phyloP scores from a whole-genome alignment of 1,140 invertebrate genomes.

The Anoplolepis gracilipes region DNA sequence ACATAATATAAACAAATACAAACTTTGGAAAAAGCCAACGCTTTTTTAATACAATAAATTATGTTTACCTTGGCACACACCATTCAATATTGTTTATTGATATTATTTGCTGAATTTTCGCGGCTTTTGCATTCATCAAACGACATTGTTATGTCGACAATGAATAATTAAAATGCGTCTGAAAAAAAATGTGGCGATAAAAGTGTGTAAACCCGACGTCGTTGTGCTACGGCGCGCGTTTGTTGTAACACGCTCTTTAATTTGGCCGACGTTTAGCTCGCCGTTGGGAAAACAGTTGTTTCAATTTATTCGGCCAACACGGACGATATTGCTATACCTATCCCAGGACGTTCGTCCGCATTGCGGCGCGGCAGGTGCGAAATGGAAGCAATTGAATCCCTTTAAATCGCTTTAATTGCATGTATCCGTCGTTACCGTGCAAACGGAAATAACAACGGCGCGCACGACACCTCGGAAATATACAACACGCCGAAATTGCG shows the following conservation, averaged over 20 bases:
- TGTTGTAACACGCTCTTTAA: slow-evolving; percentile 64
- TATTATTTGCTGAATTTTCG: slow-evolving; percentile 33
- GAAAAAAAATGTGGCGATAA: slow-evolving; percentile 54
- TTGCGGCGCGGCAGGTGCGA: slow-evolving; percentile 35
- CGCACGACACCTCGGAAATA: not conserved
- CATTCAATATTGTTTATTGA: slow-evolving; percentile 17
- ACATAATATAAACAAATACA: not conserved
- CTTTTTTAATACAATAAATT: slow-evolving; percentile 28
- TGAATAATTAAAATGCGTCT: slow-evolving; percentile 52
- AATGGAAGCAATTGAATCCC: slow-evolving; percentile 69
- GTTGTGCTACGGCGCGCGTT: not conserved
- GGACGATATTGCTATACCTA: not conserved
- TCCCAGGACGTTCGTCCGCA: slow-evolving; percentile 24
- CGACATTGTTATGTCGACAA: slow-evolving; percentile 25
- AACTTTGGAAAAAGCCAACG: not conserved
- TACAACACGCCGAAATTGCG: slow-evolving; percentile 49
- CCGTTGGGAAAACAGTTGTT: slow-evolving; percentile 64
- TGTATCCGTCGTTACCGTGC: slow-evolving; percentile 51
- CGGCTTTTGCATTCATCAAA: slow-evolving; percentile 25
- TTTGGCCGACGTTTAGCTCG: slow-evolving; percentile 58
- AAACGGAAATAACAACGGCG: slow-evolving; percentile 52
- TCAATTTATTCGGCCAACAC: slow-evolving; percentile 55
- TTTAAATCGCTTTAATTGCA: slow-evolving; percentile 76
- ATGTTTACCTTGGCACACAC: not conserved
- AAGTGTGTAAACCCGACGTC: slow-evolving; percentile 30